Percentiles rank a stretch among this genome's conserved stretches.
phyloP scores from a whole-genome alignment of 1,140 invertebrate species.

The Trichogramma pretiosum region DNA sequence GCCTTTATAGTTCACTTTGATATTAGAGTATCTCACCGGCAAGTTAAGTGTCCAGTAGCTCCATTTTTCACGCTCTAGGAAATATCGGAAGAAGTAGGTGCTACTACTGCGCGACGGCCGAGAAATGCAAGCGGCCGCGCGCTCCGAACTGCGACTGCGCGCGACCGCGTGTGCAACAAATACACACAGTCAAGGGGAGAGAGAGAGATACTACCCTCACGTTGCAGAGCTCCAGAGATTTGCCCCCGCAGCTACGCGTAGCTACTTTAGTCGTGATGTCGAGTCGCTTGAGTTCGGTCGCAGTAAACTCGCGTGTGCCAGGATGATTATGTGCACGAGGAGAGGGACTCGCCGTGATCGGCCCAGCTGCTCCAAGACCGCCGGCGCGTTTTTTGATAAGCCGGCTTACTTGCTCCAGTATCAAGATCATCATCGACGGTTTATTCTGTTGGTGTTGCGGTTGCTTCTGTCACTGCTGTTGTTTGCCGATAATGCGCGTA shows the following conservation, averaged over 20 bases:
- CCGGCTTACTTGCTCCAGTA: no score
- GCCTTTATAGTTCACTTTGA: no score
- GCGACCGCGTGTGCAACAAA: conserved; percentile 11
- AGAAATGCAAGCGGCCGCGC: conserved; percentile 11
- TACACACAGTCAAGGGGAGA: no score
- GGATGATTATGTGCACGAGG: conserved; percentile 22
- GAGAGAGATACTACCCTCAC: no score
- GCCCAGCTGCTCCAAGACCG: conserved; percentile 27
- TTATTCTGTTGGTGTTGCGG: conserved; percentile 18
- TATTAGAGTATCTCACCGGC: no score
- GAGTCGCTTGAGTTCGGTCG: no score
- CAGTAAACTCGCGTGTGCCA: conserved; percentile 32
- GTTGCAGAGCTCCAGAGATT: no score
- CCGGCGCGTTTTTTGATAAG: conserved; percentile 15
- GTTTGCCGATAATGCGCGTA: conserved; percentile 26
- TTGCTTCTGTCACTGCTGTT: conserved; percentile 12
- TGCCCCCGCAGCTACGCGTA: conserved; percentile 22
- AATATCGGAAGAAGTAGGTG: no score
- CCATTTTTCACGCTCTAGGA: no score
- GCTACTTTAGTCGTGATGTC: conserved; percentile 45
- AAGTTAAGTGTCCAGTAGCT: no score
- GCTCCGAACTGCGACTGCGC: conserved; percentile 28
- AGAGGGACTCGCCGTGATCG: conserved; percentile 37
- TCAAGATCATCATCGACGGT: no score
- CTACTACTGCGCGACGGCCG: conserved; percentile 12